Evolutionary conservation across 2,113 vertebrate species (phyloP).

Genomic region (Phoenicopterus ruber): DNA sequence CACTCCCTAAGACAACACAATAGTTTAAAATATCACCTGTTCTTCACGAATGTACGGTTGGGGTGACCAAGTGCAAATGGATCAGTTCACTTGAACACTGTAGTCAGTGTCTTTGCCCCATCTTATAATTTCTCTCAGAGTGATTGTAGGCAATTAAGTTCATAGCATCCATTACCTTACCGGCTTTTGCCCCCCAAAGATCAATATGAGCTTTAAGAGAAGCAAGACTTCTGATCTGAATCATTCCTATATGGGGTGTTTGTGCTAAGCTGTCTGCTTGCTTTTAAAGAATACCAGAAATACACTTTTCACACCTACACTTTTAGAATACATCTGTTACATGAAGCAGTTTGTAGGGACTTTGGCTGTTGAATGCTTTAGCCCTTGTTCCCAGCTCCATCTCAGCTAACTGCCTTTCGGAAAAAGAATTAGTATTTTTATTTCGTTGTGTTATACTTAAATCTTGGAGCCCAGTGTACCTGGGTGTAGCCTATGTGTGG

Average conservation of each 20-base stretch:
- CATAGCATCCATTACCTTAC: not conserved
- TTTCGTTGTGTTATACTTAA: not conserved
- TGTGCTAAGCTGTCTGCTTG: not conserved
- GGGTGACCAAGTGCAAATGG: not conserved
- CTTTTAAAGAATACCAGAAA: conserved; percentile 6
- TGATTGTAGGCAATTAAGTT: not conserved
- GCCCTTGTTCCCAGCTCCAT: not conserved
- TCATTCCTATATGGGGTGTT: not conserved
- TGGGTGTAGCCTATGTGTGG: not conserved
- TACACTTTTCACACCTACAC: conserved; percentile 9
- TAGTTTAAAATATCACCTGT: not conserved
- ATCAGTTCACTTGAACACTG: not conserved
- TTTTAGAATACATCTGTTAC: conserved; percentile 42
- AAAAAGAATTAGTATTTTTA: not conserved
- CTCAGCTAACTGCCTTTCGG: not conserved
- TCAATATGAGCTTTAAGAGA: not conserved
- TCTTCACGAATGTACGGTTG: not conserved
- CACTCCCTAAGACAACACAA: not conserved
- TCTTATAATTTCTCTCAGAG: not conserved
- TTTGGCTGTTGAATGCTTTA: not conserved
- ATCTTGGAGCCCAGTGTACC: not conserved
- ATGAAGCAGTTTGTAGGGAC: not conserved
- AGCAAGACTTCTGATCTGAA: not conserved
- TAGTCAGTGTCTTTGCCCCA: not conserved
- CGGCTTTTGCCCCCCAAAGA: not conserved